Evolutionary conservation across 2,888 invertebrate genomes (phyloP).

Genomic region (Athetis lepigone): DNA sequence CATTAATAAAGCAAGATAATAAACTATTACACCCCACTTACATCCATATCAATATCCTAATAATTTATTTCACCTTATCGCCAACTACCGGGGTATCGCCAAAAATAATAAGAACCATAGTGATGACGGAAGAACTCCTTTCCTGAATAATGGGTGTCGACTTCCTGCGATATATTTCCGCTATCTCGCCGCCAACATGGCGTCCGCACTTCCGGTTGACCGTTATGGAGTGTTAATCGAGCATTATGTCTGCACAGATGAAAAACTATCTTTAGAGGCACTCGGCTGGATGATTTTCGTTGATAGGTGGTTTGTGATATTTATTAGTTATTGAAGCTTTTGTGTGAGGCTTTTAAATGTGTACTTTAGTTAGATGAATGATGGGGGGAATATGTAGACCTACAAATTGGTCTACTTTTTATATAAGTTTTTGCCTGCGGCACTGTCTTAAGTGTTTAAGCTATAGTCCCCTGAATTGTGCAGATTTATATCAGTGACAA

Average conservation of each 20-base stretch:
- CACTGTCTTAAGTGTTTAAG: too few species aligned
- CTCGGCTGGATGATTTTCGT: conserved; percentile 75
- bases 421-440: too few species aligned
- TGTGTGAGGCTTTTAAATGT: too few species aligned
- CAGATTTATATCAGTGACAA: too few species aligned
- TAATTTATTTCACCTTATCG: conserved; percentile 60
- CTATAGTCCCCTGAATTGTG: too few species aligned
- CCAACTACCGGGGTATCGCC: conserved; percentile 59
- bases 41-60: conserved; percentile 47
- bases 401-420: background rate
- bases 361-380: background rate
- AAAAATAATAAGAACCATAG: conserved; percentile 84
- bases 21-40: conserved; percentile 34
- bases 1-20: conserved; percentile 43
- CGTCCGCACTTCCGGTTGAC: conserved; percentile 87
- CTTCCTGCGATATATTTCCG: conserved; percentile 90
- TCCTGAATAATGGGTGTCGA: conserved; percentile 87
- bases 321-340: conserved; percentile 21
- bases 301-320: conserved; percentile 49
- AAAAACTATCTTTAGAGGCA: conserved; percentile 82
- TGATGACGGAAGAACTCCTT: conserved; percentile 85
- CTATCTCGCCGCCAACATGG: conserved; percentile 88
- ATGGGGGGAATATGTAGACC: background rate
- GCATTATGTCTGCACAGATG: conserved; percentile 85
- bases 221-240: conserved; percentile 90